Base-by-base conservation (phyloP, 2,113 vertebrate genomes). In the Phyllopteryx taeniolatus region DNA sequence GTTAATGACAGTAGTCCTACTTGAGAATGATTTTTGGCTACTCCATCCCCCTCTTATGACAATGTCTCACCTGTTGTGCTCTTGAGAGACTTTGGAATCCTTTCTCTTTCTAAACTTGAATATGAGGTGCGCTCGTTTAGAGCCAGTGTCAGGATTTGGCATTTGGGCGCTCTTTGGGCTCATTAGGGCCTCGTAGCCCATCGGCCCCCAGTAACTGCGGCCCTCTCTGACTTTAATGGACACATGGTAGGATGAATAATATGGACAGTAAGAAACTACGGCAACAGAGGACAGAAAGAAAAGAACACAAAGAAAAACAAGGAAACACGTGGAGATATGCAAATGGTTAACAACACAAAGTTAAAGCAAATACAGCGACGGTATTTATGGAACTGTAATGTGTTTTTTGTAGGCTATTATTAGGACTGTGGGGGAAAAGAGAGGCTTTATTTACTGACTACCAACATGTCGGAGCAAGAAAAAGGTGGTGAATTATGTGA, bases 81-180 rank as follows among this genome's bases (percentile, higher is more conserved):
- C 94, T 91, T 93, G 93, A 90, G 90, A 92, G 89, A 93, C 84
- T 95, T 96, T 96, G 89, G 93, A 91, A 91, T 96, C 95, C 94
- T 94, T 98, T 93, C 91, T 94, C 92, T 96, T 96, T 97, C 96
- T 98, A 92, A 96, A 96, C 93, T 96, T 96, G 94, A 94, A 96
- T 94, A 94, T 96, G 93, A 49, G 43, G 43, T 89, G 89, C 89
- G 94, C 93, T 93, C 90, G 95, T 94, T 95, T 97, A 85, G 87
- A 89, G 83, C 84, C 86, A 91, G 92, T 85, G 84, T 94, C 92
- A 79, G 79, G 90, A 89, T 95, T 94, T 88, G 94, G 91, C 85
- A 85, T 93, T 85, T 90, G 89, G 76, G 80, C 88, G 93, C 93
- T 94, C 89, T 89, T 88, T 87, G 87, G 87, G 79, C 82, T 85